Conservation (phyloP, 2,113 vertebrate species). For the Chaetodon auriga region DNA sequence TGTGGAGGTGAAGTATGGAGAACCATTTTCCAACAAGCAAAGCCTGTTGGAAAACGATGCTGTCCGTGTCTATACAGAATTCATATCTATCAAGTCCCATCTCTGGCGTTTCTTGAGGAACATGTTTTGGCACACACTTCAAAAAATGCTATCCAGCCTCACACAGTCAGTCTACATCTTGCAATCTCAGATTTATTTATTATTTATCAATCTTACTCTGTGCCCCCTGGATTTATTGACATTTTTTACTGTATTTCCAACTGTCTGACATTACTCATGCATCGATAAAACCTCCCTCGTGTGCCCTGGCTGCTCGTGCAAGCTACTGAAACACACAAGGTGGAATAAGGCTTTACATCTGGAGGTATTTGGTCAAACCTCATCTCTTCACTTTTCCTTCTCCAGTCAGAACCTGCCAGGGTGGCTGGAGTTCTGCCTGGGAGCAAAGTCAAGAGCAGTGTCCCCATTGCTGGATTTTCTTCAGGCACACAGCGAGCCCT, state of each 20-base stretch:
- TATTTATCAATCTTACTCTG: conserved; percentile 5
- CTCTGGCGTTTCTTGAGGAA: background rate
- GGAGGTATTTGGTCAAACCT: conserved; percentile 3
- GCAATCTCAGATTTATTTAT: conserved; percentile 5
- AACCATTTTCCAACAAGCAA: background rate
- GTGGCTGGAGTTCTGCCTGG: conserved; percentile 34
- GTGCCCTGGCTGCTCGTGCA: background rate
- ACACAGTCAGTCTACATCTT: background rate
- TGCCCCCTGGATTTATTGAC: background rate
- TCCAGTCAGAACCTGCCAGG: conserved; percentile 14
- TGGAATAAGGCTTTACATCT: conserved; percentile 14
- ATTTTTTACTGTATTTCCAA: background rate
- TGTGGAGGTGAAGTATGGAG: background rate
- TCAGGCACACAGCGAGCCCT: conserved; percentile 16
- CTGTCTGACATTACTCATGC: background rate
- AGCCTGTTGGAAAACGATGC: background rate
- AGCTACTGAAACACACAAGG: conserved; percentile 5
- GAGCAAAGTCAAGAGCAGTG: conserved; percentile 35
- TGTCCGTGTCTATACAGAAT: background rate
- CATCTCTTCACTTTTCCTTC: conserved; percentile 18
- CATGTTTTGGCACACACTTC: background rate
- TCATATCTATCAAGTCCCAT: background rate
- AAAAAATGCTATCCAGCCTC: background rate
- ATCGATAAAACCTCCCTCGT: conserved; percentile 3
- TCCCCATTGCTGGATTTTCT: conserved; percentile 37